Base-by-base conservation (phyloP, 2,797 vertebrate genomes). In the Arctocebus calabarensis region DNA sequence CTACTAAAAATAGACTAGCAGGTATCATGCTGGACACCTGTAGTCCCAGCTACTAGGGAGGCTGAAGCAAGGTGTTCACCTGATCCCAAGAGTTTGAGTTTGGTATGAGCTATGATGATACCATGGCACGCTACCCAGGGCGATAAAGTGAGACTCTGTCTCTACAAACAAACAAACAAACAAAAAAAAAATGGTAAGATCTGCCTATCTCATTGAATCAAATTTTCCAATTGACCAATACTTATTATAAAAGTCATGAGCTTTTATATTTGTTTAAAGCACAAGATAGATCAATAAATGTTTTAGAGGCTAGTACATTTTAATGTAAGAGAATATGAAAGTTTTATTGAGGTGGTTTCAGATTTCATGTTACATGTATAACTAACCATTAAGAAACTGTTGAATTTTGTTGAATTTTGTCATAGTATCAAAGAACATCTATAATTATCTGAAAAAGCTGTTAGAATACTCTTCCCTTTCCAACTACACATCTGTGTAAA, bases 181-280 rank as follows among this genome's bases (percentile, higher is more conserved):
- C n/a, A n/a, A n/a, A n/a, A n/a, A n/a, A n/a, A n/a, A n/a, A n/a
- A n/a, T n/a, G n/a, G n/a, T 3, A 84, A 92, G 32, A 48, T 71
- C 17, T 77, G 3, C 0, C 4, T 71, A 62, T 43, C 17, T 88
- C 29, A 19, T 12, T 82, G 37, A 91, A 40, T 4, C 37, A 68
- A 85, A 74, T 88, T 64, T 86, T 73, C 43, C n/a, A 91, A 11
- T 59, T 64, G 48, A 74, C 64, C 13, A 62, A 57, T 86, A 77
- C 23, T 92, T 88, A 59, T 57, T 83, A 90, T 4, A 71, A 88
- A 95, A 57, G 0, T 20, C 27, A 77, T 64, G 16, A 62, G n/a
- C 48, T 85, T 81, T 85, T 75, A 82, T 92, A 73, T 48, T 55
- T n/a, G 57, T 83, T 83, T 75, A 81, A 94, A 64, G 9, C 81